Percentiles rank a stretch among this genome's conserved stretches.
Evolutionary conservation across 2,113 vertebrate genomes (phyloP).

Genomic region (Gasterosteus aculeatus): DNA sequence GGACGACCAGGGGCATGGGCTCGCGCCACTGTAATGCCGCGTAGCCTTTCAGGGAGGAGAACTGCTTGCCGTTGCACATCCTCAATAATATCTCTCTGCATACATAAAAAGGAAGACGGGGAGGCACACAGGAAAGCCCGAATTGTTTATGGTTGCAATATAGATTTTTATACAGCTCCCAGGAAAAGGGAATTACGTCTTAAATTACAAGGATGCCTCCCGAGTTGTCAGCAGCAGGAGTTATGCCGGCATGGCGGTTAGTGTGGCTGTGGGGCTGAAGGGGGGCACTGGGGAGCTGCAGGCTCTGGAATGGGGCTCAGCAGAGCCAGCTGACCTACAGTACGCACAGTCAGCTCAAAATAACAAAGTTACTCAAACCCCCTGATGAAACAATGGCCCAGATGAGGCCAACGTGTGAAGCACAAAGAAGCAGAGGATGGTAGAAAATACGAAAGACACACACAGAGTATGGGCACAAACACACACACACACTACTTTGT

Average conservation of each 20-base stretch:
- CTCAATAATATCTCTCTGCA: constrained; percentile 74
- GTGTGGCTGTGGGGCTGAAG: constrained; percentile 55
- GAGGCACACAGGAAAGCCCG: constrained; percentile 53
- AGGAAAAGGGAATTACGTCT: constrained; percentile 79
- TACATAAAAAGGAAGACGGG: constrained; percentile 66
- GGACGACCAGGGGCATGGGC: constrained; percentile 49
- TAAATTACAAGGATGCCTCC: constrained; percentile 81
- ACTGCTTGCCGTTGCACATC: constrained; percentile 74
- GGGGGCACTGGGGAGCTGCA: constrained; percentile 57
- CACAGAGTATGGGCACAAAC: neutral
- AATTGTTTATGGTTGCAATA: constrained; percentile 83
- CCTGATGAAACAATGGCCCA: constrained; percentile 66
- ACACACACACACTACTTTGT: neutral
- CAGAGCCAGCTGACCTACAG: constrained; percentile 62
- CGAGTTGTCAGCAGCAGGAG: constrained; percentile 70
- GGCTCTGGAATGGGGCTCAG: constrained; percentile 48
- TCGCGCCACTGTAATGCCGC: constrained; percentile 62
- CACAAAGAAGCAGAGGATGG: constrained; percentile 29
- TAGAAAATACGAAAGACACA: neutral
- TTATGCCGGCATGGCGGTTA: constrained; percentile 57
- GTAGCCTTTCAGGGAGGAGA: constrained; percentile 73
- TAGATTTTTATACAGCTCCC: constrained; percentile 82
- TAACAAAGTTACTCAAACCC: constrained; percentile 58
- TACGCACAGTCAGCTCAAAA: constrained; percentile 68
- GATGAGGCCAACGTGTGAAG: constrained; percentile 47